Conservation (phyloP, 2,113 vertebrate species). For the Pampusana beccarii region DNA sequence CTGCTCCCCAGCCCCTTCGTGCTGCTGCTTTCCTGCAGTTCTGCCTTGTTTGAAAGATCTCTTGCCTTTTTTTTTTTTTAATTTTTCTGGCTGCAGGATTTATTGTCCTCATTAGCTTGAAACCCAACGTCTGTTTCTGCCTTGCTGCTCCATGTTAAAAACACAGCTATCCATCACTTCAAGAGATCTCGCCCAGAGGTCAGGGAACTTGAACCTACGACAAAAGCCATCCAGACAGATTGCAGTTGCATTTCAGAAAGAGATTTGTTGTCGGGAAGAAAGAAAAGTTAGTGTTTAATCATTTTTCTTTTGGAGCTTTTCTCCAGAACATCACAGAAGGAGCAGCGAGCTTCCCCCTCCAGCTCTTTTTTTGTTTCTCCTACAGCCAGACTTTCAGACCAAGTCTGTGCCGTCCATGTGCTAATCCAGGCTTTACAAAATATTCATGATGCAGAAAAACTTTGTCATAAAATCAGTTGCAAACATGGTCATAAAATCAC, state of each 20-base stretch:
- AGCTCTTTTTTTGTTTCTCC: background rate
- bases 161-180: slow-evolving; percentile 59
- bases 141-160: slow-evolving; percentile 5
- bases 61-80: background rate
- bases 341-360: background rate
- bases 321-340: background rate
- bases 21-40: slow-evolving; percentile 20
- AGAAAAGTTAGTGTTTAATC: background rate
- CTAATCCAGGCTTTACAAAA: background rate
- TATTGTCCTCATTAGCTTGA: slow-evolving; percentile 50
- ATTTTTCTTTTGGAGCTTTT: background rate
- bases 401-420: background rate
- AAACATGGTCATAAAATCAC: slow-evolving; percentile 39
- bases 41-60: slow-evolving; percentile 1
- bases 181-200: slow-evolving; percentile 56
- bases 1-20: background rate
- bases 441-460: background rate
- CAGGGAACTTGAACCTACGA: slow-evolving; percentile 29
- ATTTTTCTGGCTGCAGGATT: slow-evolving; percentile 10
- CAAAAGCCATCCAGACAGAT: slow-evolving; percentile 46
- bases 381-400: background rate
- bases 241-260: background rate
- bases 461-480: slow-evolving; percentile 32
- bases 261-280: slow-evolving; percentile 1
- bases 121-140: background rate